Evolutionary conservation across 2,797 vertebrate species (phyloP).

Genomic region (Tinamus major): DNA sequence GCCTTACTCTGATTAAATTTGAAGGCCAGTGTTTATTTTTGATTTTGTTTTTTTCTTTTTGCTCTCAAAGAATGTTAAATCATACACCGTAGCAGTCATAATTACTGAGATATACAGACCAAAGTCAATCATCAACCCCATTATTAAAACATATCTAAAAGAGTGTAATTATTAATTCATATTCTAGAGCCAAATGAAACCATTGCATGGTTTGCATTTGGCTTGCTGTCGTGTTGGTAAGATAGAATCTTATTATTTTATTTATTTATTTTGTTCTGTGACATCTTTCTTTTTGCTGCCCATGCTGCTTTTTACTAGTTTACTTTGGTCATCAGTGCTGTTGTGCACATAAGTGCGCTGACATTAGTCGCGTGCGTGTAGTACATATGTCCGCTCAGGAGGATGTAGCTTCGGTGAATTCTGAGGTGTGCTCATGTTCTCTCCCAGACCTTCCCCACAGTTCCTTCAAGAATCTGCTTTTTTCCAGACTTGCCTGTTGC

Average conservation of each 20-base stretch:
- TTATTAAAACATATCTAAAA: conserved; percentile 65
- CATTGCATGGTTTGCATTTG: conserved; percentile 66
- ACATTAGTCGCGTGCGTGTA: neutral
- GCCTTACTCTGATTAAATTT: conserved; percentile 71
- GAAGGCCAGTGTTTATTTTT: conserved; percentile 72
- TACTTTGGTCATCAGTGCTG: conserved; percentile 59
- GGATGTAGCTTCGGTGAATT: conserved; percentile 43
- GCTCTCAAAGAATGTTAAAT: conserved; percentile 73
- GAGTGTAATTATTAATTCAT: conserved; percentile 58
- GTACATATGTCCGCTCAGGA: conserved; percentile 57
- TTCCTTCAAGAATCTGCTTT: neutral
- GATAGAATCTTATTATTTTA: conserved; percentile 70
- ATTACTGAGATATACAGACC: conserved; percentile 80
- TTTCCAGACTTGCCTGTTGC: conserved; percentile 31
- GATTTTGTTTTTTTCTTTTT: conserved; percentile 54
- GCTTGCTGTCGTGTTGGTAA: conserved; percentile 49
- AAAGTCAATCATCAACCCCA: conserved; percentile 76
- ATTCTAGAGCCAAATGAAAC: conserved; percentile 67
- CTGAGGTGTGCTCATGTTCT: conserved; percentile 11
- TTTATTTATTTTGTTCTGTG: conserved; percentile 76
- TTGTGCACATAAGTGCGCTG: conserved; percentile 23
- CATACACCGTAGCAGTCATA: conserved; percentile 67
- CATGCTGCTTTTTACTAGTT: conserved; percentile 63
- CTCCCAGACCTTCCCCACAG: neutral
- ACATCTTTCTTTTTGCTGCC: conserved; percentile 26